Evolutionary conservation across 2,888 invertebrate genomes (phyloP).

Genomic region (Fragum whitleyi): DNA sequence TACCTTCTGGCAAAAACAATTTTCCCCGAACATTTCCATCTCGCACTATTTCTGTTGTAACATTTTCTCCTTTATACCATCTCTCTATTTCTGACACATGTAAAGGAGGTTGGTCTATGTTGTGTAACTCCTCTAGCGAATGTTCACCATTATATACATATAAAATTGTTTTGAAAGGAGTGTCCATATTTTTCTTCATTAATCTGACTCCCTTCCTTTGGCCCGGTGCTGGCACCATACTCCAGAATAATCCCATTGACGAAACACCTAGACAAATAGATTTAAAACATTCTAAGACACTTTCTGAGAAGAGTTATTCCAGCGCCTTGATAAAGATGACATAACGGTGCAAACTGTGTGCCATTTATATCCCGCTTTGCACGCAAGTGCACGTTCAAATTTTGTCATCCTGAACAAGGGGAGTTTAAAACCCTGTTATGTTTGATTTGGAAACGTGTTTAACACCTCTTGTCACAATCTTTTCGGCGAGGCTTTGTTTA

Average conservation of each 20-base stretch:
- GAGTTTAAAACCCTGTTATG: too few species aligned
- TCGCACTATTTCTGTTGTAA: constrained; percentile 64
- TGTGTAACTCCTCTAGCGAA: constrained; percentile 44
- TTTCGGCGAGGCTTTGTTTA: too few species aligned
- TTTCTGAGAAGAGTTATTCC: too few species aligned
- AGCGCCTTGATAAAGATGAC: too few species aligned
- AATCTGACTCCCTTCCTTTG: constrained; percentile 67
- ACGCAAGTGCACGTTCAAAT: too few species aligned
- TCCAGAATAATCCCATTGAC: constrained; percentile 79
- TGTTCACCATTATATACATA: constrained; percentile 62
- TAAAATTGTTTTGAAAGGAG: constrained; percentile 64
- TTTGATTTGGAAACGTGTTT: too few species aligned
- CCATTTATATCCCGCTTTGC: too few species aligned
- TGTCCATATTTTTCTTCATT: constrained; percentile 68
- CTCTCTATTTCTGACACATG: constrained; percentile 47
- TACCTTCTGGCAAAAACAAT: constrained; percentile 74
- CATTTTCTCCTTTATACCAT: constrained; percentile 68
- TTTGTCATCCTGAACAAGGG: too few species aligned
- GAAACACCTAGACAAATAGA: too few species aligned
- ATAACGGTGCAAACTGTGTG: too few species aligned
- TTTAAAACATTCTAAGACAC: too few species aligned
- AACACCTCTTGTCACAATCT: too few species aligned
- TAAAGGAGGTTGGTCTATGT: constrained; percentile 21
- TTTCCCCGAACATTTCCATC: constrained; percentile 73
- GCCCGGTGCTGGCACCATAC: constrained; percentile 68